Evolutionary conservation across 2,113 vertebrate species (phyloP).

Genomic region (Melanocharis versteri): DNA sequence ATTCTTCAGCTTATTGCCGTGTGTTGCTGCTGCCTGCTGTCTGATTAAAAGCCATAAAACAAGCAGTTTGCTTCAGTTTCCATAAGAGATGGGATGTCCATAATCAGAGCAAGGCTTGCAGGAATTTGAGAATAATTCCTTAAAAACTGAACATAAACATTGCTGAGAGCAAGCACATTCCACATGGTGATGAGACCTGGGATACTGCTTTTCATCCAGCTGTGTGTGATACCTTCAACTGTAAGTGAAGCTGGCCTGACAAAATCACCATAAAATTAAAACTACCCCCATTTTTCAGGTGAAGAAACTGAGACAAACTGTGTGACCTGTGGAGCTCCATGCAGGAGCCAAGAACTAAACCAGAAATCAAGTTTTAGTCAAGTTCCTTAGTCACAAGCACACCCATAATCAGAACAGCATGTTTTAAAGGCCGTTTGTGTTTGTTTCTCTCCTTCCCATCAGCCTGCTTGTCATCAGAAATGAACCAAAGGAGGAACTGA

Average conservation of each 20-base stretch:
- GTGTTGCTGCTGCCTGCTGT: neutral
- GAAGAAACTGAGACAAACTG: neutral
- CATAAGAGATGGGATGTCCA: neutral
- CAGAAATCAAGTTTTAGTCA: neutral
- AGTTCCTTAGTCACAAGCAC: neutral
- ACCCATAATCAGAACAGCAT: neutral
- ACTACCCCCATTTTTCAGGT: neutral
- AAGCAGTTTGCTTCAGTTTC: neutral
- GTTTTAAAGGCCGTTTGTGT: neutral
- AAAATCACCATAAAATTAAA: neutral
- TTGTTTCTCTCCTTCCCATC: neutral
- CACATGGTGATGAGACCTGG: neutral
- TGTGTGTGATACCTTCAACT: neutral
- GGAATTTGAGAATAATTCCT: neutral
- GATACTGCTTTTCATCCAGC: neutral
- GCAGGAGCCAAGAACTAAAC: neutral
- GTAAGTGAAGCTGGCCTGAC: neutral
- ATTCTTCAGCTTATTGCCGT: neutral
- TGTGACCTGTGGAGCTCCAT: neutral
- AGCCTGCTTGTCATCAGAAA: neutral
- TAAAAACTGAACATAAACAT: neutral
- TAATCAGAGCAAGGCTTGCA: neutral
- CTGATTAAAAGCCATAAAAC: neutral
- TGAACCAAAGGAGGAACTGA: neutral
- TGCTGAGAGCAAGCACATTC: neutral